Evolutionary conservation across 1,140 invertebrate genomes (phyloP).

Genomic region (Lordiphosa clarofinis): DNA sequence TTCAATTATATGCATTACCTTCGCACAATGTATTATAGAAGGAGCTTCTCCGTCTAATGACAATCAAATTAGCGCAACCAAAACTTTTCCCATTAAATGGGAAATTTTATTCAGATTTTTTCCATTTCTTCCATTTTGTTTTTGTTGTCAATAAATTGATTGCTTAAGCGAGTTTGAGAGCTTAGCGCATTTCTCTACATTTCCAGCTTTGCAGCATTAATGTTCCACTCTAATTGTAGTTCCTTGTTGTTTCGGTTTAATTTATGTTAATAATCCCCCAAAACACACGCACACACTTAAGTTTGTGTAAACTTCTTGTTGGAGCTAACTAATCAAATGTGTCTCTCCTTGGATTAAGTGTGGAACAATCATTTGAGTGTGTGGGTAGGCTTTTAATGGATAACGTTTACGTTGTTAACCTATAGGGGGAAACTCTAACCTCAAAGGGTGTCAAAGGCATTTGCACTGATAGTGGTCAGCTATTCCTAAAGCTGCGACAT

Average conservation of each 20-base stretch:
- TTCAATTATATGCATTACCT: constrained; percentile 78
- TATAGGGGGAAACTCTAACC: too few species aligned
- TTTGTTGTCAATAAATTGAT: constrained; percentile 44
- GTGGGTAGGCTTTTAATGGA: not conserved
- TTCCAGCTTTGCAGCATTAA: constrained; percentile 2
- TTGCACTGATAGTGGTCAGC: too few species aligned
- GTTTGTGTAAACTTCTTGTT: not conserved
- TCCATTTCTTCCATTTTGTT: constrained; percentile 12
- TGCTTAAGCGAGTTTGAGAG: constrained; percentile 41
- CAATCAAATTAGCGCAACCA: constrained; percentile 66
- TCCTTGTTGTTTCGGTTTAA: constrained; percentile 53
- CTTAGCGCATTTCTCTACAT: constrained; percentile 22
- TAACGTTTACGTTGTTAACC: too few species aligned
- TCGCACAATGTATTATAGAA: constrained; percentile 17
- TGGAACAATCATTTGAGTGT: not conserved
- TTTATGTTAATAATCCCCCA: constrained; percentile 53
- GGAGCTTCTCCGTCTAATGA: constrained; percentile 47
- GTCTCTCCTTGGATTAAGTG: not conserved
- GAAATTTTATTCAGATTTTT: constrained; percentile 21
- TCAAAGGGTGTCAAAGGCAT: too few species aligned
- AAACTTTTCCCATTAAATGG: constrained; percentile 75
- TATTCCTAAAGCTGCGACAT: too few species aligned
- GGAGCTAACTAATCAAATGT: constrained; percentile 25
- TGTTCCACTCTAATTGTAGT: constrained; percentile 64
- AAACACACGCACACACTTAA: constrained; percentile 40